A percentile compares a stretch with the other conserved stretches of the same genome.
phyloP scores from a whole-genome alignment of 2,113 vertebrate genomes.

The Parotia lawesii region DNA sequence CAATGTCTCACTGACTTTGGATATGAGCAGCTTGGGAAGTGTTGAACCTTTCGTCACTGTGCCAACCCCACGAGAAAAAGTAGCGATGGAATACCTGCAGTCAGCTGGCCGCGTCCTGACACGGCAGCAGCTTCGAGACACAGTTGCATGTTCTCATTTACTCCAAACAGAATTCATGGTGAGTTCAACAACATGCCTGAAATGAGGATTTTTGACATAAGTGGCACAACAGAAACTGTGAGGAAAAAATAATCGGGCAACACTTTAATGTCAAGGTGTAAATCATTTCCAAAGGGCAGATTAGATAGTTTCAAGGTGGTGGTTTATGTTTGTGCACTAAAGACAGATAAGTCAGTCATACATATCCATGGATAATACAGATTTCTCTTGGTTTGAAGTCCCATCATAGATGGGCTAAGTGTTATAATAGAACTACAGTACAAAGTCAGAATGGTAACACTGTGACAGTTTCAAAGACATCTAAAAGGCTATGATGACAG shows the following conservation, averaged over 20 bases:
- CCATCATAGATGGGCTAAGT: background rate
- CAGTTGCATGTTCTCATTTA: constrained; percentile 78
- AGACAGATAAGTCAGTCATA: background rate
- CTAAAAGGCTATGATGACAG: background rate
- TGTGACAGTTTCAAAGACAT: background rate
- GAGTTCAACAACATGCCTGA: constrained; percentile 1
- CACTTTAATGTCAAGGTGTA: background rate
- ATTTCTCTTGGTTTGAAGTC: background rate
- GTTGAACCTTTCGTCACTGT: constrained; percentile 83
- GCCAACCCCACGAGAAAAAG: constrained; percentile 86
- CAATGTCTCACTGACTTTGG: constrained; percentile 92
- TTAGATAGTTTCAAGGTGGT: background rate
- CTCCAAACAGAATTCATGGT: constrained; percentile 94
- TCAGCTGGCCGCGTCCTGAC: constrained; percentile 82
- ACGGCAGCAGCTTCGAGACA: constrained; percentile 79
- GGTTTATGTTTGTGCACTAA: background rate
- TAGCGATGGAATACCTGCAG: constrained; percentile 86
- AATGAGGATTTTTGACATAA: background rate
- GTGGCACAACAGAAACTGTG: background rate
- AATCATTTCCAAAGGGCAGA: background rate
- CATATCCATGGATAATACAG: background rate
- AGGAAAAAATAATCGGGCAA: background rate
- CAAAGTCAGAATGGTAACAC: background rate
- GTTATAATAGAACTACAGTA: background rate
- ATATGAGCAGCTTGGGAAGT: constrained; percentile 87